A percentile compares a stretch with the other conserved stretches of the same genome.
Evolutionary conservation across 1,140 invertebrate species (phyloP).

Genomic region (Pogonomyrmex californicus): DNA sequence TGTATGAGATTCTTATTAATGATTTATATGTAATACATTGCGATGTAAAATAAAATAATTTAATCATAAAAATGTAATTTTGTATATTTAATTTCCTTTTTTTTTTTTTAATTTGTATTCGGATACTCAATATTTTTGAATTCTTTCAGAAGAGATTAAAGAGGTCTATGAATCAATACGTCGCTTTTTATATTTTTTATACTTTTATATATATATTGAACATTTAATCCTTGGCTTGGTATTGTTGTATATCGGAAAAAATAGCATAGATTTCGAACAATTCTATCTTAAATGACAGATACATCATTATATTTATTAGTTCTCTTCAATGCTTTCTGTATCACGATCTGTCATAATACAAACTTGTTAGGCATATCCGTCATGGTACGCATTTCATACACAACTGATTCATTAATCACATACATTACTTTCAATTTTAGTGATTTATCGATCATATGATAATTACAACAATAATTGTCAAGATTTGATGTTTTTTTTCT

Average conservation of each 20-base stretch:
- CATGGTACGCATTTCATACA: not conserved
- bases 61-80: not conserved
- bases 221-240: conserved; percentile 13
- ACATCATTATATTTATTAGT: not conserved
- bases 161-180: not conserved
- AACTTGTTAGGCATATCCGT: not conserved
- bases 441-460: not conserved
- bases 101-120: not conserved
- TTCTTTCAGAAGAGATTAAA: not conserved
- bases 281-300: not conserved
- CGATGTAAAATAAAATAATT: not conserved
- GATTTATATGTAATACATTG: not conserved
- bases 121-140: not conserved
- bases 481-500: not conserved
- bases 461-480: not conserved
- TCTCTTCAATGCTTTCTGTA: not conserved
- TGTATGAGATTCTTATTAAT: not conserved
- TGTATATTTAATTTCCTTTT: not conserved
- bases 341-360: conserved; percentile 1
- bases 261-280: not conserved
- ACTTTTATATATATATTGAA: not conserved
- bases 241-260: conserved; percentile 17
- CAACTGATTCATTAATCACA: not conserved
- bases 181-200: not conserved
- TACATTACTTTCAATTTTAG: not conserved